phyloP scores from a whole-genome alignment of 2,888 invertebrate species.

The Conistra vaccinii region DNA sequence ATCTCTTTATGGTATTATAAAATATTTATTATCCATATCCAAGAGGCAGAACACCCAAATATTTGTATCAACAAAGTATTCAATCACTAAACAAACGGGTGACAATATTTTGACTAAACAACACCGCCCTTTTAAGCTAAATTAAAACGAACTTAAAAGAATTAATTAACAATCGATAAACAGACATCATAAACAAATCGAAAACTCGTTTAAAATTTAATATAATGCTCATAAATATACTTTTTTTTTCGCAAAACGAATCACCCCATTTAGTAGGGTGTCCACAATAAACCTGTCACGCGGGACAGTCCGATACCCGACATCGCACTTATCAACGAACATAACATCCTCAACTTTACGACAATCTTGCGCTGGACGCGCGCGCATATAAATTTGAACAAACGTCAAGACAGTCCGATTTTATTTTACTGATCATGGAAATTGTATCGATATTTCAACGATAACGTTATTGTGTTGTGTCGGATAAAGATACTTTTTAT shows the following conservation, averaged over 20 bases:
- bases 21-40: neutral
- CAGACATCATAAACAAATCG: conserved; percentile 61
- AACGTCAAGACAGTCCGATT: conserved; percentile 86
- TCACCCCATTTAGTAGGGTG: conserved; percentile 85
- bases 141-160: conserved; percentile 48
- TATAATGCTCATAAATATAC: conserved; percentile 61
- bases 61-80: conserved; percentile 24
- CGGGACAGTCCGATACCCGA: conserved; percentile 85
- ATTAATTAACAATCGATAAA: conserved; percentile 61
- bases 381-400: conserved; percentile 86
- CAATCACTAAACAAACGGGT: conserved; percentile 27
- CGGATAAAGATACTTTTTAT: conserved; percentile 84
- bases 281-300: conserved; percentile 88
- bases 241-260: conserved; percentile 77
- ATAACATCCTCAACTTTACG: conserved; percentile 90
- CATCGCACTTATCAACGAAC: conserved; percentile 88
- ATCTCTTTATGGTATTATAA: neutral
- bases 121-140: conserved; percentile 43
- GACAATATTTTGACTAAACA: conserved; percentile 40
- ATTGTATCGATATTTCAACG: conserved; percentile 89
- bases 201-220: conserved; percentile 65
- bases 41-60: neutral
- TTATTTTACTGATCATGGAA: conserved; percentile 89
- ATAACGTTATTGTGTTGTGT: conserved; percentile 86
- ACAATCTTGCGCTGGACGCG: conserved; percentile 84